Evolutionary conservation across 2,113 vertebrate species (phyloP).

Genomic region (Lophius piscatorius): DNA sequence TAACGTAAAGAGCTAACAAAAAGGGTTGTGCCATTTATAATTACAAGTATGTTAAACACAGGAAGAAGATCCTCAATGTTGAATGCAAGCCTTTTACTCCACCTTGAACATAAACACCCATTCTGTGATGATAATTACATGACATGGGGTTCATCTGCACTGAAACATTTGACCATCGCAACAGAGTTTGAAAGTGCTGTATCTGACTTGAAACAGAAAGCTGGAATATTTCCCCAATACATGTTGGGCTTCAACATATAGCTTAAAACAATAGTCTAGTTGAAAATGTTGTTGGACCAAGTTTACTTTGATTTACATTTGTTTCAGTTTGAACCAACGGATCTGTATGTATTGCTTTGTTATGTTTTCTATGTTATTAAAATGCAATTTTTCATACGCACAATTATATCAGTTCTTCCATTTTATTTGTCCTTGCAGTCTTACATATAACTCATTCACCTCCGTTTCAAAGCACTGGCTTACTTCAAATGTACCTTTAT

Average conservation of each 20-base stretch:
- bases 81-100: neutral
- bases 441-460: too few relatives aligned
- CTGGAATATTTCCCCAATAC: too few relatives aligned
- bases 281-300: too few relatives aligned
- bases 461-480: too few relatives aligned
- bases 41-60: neutral
- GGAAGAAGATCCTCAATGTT: neutral
- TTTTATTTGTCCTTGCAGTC: constrained; percentile 6
- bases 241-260: too few relatives aligned
- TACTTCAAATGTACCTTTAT: too few relatives aligned
- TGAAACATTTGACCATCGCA: too few relatives aligned
- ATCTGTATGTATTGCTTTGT: constrained; percentile 5
- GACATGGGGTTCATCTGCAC: too few relatives aligned
- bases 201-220: neutral
- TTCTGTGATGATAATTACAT: neutral
- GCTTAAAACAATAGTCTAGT: too few relatives aligned
- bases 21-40: neutral
- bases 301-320: too few relatives aligned
- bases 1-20: neutral
- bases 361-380: constrained; percentile 5
- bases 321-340: too few relatives aligned
- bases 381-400: constrained; percentile 25
- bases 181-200: neutral
- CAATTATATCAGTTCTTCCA: constrained; percentile 6
- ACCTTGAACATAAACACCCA: neutral